These are phyloP conservation scores for Ennomos quercinarius DNA, from an alignment of 2,888 invertebrate species.

Conservation along the genomic window DNA sequence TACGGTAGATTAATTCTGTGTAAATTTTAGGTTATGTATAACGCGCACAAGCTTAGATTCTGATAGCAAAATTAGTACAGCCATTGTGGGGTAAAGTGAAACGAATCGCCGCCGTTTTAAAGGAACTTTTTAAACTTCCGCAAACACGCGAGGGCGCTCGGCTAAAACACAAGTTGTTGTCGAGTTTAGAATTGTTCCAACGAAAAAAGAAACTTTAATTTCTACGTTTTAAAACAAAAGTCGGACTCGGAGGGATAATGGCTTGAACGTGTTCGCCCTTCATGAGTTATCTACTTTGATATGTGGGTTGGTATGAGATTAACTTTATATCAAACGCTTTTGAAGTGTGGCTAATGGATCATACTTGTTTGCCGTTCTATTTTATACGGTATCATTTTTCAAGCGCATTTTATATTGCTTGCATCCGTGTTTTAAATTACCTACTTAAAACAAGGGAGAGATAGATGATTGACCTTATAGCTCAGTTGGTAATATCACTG, in stretches of 20 bases:
- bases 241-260: slow-evolving; percentile 73
- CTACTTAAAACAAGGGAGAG: too few relatives aligned
- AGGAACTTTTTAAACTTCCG: slow-evolving; percentile 80
- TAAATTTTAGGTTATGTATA: background rate
- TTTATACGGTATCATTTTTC: background rate
- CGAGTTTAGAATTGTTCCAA: slow-evolving; percentile 79
- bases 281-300: slow-evolving; percentile 37
- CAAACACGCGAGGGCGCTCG: slow-evolving; percentile 78
- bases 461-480: too few relatives aligned
- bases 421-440: too few relatives aligned
- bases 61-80: slow-evolving; percentile 26
- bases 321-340: slow-evolving; percentile 34
- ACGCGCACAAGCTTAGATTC: slow-evolving; percentile 2
- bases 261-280: slow-evolving; percentile 68
- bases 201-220: slow-evolving; percentile 83
- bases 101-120: slow-evolving; percentile 70
- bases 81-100: slow-evolving; percentile 67
- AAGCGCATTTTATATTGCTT: too few relatives aligned
- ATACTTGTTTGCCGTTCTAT: slow-evolving; percentile 2
- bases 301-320: slow-evolving; percentile 38
- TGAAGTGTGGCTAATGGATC: slow-evolving; percentile 20
- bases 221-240: slow-evolving; percentile 82
- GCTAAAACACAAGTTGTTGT: slow-evolving; percentile 81
- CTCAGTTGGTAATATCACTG: too few relatives aligned
- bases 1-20: background rate